Conservation (phyloP, 2,888 invertebrate genomes). For the Carpatolechia fugitivella region DNA sequence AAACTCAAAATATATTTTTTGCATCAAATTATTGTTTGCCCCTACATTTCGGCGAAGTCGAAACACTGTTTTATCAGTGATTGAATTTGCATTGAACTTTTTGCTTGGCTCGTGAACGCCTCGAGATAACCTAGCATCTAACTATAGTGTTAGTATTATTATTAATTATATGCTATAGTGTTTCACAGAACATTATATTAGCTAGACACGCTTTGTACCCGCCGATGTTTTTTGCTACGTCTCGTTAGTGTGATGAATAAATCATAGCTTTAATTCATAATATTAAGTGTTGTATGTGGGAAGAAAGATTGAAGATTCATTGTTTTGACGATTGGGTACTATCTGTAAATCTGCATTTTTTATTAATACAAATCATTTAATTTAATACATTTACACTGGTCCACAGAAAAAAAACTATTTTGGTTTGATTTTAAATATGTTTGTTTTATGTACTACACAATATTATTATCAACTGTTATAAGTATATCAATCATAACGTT, state of each 20-base stretch:
- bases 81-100: conserved; percentile 52
- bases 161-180: too few species aligned
- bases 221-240: conserved; percentile 39
- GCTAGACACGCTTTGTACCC: conserved; percentile 34
- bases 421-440: too few species aligned
- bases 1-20: too few species aligned
- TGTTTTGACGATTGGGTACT: background rate
- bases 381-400: too few species aligned
- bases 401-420: too few species aligned
- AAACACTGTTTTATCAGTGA: conserved; percentile 16
- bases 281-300: conserved; percentile 22
- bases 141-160: background rate
- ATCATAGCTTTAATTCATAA: conserved; percentile 19
- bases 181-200: conserved; percentile 38
- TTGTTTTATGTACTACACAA: too few species aligned
- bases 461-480: too few species aligned
- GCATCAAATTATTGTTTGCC: background rate
- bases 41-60: conserved; percentile 21
- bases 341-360: background rate
- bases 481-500: too few species aligned
- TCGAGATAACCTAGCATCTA: conserved; percentile 22
- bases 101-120: conserved; percentile 39
- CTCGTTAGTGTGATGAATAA: conserved; percentile 33
- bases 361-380: too few species aligned
- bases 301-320: conserved; percentile 24